Percentiles rank a stretch among this genome's conserved stretches.
phyloP scores from a whole-genome alignment of 2,113 vertebrate species.

The Pelodiscus sinensis region DNA sequence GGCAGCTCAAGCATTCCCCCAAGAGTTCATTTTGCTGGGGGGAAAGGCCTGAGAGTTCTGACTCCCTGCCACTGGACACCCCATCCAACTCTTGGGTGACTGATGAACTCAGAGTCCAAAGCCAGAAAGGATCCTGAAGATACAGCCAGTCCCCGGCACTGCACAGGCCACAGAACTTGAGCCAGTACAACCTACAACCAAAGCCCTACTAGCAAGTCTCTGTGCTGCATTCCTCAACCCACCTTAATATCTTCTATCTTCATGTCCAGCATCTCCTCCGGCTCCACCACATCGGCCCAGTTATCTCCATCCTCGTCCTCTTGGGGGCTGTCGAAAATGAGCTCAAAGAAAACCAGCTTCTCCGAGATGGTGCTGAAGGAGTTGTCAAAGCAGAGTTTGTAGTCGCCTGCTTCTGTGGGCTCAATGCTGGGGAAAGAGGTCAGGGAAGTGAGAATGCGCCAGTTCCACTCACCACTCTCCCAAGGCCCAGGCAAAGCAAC shows the following conservation, averaged over 20 bases:
- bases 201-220: neutral
- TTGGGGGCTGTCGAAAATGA: conserved; percentile 82
- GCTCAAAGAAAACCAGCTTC: conserved; percentile 93
- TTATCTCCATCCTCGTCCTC: conserved; percentile 80
- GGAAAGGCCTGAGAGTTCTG: neutral
- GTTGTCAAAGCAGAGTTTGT: conserved; percentile 93
- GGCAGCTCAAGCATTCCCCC: neutral
- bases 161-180: neutral
- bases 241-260: conserved; percentile 93
- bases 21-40: neutral
- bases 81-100: neutral
- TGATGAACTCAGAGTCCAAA: neutral
- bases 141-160: neutral
- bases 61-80: neutral
- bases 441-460: neutral
- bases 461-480: neutral
- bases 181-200: neutral
- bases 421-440: conserved; percentile 81
- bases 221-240: neutral
- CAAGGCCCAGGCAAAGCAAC: neutral
- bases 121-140: neutral
- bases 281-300: conserved; percentile 83
- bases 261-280: conserved; percentile 87
- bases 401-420: conserved; percentile 88
- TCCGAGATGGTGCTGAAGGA: conserved; percentile 92